These are phyloP conservation scores for Eurytoma californica DNA, from an alignment of 2,888 invertebrate genomes.

Conservation along the genomic window DNA sequence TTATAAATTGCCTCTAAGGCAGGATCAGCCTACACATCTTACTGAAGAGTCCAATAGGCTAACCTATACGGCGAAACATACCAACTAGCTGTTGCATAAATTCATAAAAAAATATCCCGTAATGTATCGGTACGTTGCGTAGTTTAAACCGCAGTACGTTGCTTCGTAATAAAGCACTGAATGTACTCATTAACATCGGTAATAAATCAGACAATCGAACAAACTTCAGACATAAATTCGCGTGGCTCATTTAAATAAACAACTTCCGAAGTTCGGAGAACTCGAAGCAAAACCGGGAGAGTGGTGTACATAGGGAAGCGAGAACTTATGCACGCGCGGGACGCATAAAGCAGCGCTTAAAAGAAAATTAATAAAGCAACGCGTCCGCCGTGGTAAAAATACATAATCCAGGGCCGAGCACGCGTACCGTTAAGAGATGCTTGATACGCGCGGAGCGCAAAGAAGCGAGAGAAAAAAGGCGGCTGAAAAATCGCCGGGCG, in stretches of 20 bases:
- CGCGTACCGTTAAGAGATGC: slow-evolving; percentile 13
- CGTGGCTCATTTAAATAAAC: slow-evolving; percentile 31
- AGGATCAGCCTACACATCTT: too few species aligned
- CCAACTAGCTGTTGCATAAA: too few species aligned
- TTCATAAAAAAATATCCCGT: too few species aligned
- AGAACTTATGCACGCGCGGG: not conserved
- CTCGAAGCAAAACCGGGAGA: not conserved
- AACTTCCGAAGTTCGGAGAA: slow-evolving; percentile 3
- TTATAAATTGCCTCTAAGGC: too few species aligned
- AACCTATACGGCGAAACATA: too few species aligned
- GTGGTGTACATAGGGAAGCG: not conserved
- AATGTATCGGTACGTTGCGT: too few species aligned
- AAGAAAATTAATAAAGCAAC: slow-evolving; percentile 33
- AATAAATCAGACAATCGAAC: slow-evolving; percentile 13
- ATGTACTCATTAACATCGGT: not conserved
- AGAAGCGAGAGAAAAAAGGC: not conserved
- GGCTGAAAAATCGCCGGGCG: not conserved
- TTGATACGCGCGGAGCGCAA: too few species aligned
- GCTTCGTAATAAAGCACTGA: not conserved
- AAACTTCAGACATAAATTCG: slow-evolving; percentile 23
- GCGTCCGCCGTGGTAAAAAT: slow-evolving; percentile 3
- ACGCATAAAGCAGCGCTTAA: slow-evolving; percentile 12
- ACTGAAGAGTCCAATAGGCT: too few species aligned
- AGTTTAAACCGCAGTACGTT: too few species aligned
- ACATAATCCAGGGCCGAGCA: not conserved